phyloP scores from a whole-genome alignment of 2,113 vertebrate species.

The Isurus oxyrinchus region DNA sequence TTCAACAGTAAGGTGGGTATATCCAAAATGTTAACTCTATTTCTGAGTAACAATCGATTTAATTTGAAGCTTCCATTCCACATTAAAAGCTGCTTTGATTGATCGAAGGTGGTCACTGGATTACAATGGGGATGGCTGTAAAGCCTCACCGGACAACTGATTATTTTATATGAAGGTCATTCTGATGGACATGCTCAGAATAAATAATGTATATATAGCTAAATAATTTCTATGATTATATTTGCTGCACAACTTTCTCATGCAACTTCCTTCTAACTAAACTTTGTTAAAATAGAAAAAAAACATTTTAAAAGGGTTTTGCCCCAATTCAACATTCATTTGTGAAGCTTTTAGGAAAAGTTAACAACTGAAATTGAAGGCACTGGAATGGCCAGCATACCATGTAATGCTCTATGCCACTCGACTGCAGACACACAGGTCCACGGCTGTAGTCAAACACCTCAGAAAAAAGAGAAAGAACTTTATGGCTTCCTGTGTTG shows the following conservation, averaged over 20 bases:
- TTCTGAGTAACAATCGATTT: background rate
- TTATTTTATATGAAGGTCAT: background rate
- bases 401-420: background rate
- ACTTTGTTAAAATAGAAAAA: background rate
- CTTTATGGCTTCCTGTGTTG: constrained; percentile 30
- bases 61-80: background rate
- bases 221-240: background rate
- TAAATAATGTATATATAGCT: background rate
- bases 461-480: too few relatives aligned
- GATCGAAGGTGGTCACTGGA: background rate
- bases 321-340: background rate
- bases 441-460: background rate
- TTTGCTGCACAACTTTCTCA: background rate
- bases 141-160: background rate
- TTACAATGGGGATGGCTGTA: background rate
- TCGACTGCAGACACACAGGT: background rate
- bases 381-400: background rate
- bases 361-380: background rate
- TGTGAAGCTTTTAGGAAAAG: background rate
- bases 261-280: background rate
- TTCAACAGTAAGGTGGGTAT: background rate
- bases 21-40: background rate
- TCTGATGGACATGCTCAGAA: background rate
- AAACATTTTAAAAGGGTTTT: background rate
- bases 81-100: background rate